Conservation (phyloP, 2,888 invertebrate species). For the Limnephilus marmoratus region DNA sequence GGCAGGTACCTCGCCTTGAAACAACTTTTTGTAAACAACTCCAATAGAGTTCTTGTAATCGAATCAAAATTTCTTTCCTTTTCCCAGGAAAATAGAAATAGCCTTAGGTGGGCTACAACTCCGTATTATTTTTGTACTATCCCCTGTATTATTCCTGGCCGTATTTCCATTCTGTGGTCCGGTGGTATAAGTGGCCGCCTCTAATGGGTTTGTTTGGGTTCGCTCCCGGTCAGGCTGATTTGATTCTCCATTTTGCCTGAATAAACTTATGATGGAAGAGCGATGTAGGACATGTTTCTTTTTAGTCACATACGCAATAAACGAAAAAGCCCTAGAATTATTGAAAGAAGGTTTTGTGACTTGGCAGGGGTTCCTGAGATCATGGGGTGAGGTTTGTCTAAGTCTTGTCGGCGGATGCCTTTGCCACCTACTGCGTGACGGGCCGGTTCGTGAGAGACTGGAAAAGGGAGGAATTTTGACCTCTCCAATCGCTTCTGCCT, state of each 20-base stretch:
- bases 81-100: background rate
- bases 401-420: too few relatives aligned
- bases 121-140: slow-evolving; percentile 19
- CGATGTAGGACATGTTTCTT: background rate
- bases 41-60: background rate
- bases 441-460: too few relatives aligned
- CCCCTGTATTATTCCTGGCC: slow-evolving; percentile 28
- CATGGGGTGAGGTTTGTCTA: too few relatives aligned
- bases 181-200: slow-evolving; percentile 43
- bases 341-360: too few relatives aligned
- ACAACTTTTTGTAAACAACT: background rate
- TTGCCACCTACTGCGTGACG: too few relatives aligned
- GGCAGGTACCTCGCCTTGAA: background rate
- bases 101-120: slow-evolving; percentile 28
- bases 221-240: slow-evolving; percentile 53
- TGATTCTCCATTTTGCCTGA: slow-evolving; percentile 43
- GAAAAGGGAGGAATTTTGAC: too few relatives aligned
- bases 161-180: slow-evolving; percentile 29
- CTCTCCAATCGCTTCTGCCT: too few relatives aligned
- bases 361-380: too few relatives aligned
- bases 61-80: background rate
- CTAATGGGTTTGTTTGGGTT: slow-evolving; percentile 63
- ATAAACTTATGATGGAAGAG: slow-evolving; percentile 5
- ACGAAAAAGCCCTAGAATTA: too few relatives aligned
- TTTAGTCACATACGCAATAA: background rate